A percentile compares a stretch with the other conserved stretches of the same genome.
These are phyloP conservation scores for Idaea dimidiata DNA, from an alignment of 2,888 invertebrate species.

Conservation along the genomic window DNA sequence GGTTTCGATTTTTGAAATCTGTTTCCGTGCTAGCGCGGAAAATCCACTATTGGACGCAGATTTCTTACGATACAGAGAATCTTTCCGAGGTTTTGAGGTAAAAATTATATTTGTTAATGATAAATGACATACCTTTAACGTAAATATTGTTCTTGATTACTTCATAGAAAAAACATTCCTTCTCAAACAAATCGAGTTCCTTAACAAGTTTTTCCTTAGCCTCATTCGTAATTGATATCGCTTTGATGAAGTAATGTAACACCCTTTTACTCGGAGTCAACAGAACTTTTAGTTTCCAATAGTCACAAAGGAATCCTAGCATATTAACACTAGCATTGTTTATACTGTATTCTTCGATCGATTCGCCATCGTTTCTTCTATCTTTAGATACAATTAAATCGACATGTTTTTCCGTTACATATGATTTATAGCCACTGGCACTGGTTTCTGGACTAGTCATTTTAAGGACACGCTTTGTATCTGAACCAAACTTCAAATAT, in stretches of 20 bases:
- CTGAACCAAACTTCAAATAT: background rate
- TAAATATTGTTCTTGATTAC: slow-evolving; percentile 51
- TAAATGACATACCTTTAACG: slow-evolving; percentile 45
- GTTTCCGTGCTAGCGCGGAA: no score
- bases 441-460: background rate
- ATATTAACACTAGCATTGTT: slow-evolving; percentile 63
- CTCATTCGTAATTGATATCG: slow-evolving; percentile 53
- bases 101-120: background rate
- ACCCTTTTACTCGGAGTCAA: slow-evolving; percentile 31
- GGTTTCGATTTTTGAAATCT: no score
- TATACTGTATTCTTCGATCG: slow-evolving; percentile 43
- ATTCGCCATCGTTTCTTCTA: slow-evolving; percentile 29
- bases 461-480: background rate
- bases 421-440: background rate
- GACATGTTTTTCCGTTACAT: slow-evolving; percentile 49
- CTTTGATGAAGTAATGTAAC: slow-evolving; percentile 61
- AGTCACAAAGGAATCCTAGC: slow-evolving; percentile 69
- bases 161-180: slow-evolving; percentile 58
- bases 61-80: no score
- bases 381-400: slow-evolving; percentile 45
- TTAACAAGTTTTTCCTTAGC: slow-evolving; percentile 65
- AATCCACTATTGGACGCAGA: no score
- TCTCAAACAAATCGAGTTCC: slow-evolving; percentile 58
- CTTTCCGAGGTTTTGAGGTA: no score
- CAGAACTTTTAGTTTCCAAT: slow-evolving; percentile 60